Evolutionary conservation across 2,888 invertebrate species (phyloP), one percentile per base, ranked within the genome.

Genomic region (Thyatira batis): DNA sequence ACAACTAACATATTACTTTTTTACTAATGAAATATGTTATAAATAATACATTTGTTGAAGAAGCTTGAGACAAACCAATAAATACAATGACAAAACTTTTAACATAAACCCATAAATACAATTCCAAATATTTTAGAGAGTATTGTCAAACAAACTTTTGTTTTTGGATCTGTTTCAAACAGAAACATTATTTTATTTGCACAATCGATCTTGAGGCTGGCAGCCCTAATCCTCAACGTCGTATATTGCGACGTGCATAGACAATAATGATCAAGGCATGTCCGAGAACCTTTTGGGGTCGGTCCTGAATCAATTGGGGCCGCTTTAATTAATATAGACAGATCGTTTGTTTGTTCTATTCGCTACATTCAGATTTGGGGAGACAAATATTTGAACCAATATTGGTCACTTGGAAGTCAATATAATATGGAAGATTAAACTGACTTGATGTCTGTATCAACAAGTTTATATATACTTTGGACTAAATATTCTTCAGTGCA

Each of bases 281-380:
- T 50, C 49, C 57, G 49, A 45, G 51, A 28, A 46, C 39, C 23
- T 45, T 20, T 39, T 51, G 50, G 30, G 25, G 52, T 50, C 45
- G 52, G 45, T 48, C 52, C 61, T 54, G 51, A 53, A 54, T 55
- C 55, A 59, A 53, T 45, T 45, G 17, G 30, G 51, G 54, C 45
- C 51, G 55, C 53, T 55, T 61, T 63, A 61, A 63, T 63, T 55
- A 53, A 39, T 54, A 17, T 27, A 45, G 52, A 44, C 46, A 52
- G 53, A 53, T 39, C 50, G 56, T 60, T 58, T 61, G 63, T 58
- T 60, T 60, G 54, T 39, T 39, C 39, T 39, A 48, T 48, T 48
- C 27, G 48, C 20, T 13, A 13, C 13, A 13, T 28, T 13, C 48
- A 48, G 13, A 11, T 28, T 48, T 10, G 46, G 23, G 25, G 20